These are phyloP conservation scores for Lacerta viridis DNA, from an alignment of 2,797 vertebrate genomes.

Conservation along the genomic window DNA sequence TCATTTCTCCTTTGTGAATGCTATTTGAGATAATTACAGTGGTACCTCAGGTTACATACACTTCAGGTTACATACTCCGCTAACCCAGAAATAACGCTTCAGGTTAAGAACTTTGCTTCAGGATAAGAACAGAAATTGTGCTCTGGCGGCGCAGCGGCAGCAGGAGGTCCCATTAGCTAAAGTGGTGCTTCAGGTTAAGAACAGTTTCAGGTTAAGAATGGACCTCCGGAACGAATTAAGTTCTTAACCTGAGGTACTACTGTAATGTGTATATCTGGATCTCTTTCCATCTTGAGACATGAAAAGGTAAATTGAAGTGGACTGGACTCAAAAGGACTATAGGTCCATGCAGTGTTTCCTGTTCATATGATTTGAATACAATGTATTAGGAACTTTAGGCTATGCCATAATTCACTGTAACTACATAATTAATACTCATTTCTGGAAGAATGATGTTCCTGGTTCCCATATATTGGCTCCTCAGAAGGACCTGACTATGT, in stretches of 20 bases:
- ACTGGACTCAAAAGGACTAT: not conserved
- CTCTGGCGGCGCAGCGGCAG: too few relatives aligned
- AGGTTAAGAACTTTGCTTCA: too few relatives aligned
- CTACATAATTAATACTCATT: not conserved
- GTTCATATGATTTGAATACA: slow-evolving; percentile 18
- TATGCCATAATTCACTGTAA: not conserved
- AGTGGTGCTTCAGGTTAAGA: too few relatives aligned
- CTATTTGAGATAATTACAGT: not conserved
- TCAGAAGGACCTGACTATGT: not conserved
- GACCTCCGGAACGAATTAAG: too few relatives aligned
- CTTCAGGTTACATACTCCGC: too few relatives aligned
- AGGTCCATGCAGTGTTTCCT: not conserved
- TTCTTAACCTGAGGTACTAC: too few relatives aligned
- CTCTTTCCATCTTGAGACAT: slow-evolving; percentile 15
- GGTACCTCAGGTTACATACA: too few relatives aligned
- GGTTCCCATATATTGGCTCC: not conserved
- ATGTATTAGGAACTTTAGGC: not conserved
- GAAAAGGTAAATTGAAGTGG: not conserved
- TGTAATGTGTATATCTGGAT: not conserved
- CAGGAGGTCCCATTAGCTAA: too few relatives aligned
- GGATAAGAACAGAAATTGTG: too few relatives aligned
- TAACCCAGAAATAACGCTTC: too few relatives aligned
- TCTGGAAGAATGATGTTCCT: not conserved
- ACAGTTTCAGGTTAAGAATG: too few relatives aligned
- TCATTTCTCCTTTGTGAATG: not conserved